Percentiles rank a stretch among this genome's conserved stretches.
These are phyloP conservation scores for Pseudotriccus pelzelni DNA, from an alignment of 2,797 vertebrate species.

Conservation along the genomic window DNA sequence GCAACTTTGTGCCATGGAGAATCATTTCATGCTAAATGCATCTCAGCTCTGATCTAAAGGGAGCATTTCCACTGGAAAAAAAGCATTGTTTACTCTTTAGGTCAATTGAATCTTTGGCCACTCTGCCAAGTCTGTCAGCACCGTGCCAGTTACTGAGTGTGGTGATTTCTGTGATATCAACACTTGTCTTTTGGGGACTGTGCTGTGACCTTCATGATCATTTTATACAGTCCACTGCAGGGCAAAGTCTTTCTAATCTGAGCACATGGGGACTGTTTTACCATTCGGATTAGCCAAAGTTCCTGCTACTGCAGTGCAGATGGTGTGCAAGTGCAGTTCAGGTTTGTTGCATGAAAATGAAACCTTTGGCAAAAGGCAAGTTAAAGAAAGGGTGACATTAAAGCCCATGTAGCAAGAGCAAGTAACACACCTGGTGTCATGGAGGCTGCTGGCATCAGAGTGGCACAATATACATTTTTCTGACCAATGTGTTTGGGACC, in stretches of 20 bases:
- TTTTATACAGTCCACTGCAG: not conserved
- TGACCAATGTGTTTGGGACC: not conserved
- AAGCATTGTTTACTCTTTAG: constrained; percentile 9
- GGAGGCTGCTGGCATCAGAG: not conserved
- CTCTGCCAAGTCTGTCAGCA: not conserved
- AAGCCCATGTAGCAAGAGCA: not conserved
- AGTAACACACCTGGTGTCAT: rapidly evolving
- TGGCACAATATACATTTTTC: not conserved
- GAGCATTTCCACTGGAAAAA: not conserved
- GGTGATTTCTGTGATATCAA: constrained; percentile 6
- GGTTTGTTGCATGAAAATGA: not conserved
- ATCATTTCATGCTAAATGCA: not conserved
- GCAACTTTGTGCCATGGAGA: not conserved
- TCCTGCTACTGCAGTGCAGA: not conserved
- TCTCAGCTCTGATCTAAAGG: not conserved
- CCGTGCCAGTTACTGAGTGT: not conserved
- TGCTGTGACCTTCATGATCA: rapidly evolving
- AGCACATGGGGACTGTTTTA: not conserved
- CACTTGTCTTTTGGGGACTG: not conserved
- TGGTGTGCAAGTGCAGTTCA: not conserved
- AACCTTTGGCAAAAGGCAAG: not conserved
- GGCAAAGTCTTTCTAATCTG: not conserved
- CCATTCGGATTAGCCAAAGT: not conserved
- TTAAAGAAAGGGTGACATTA: not conserved
- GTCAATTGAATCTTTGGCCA: constrained; percentile 28